Base-by-base conservation (phyloP, 2,888 invertebrate species). In the Hartigia nigra region DNA sequence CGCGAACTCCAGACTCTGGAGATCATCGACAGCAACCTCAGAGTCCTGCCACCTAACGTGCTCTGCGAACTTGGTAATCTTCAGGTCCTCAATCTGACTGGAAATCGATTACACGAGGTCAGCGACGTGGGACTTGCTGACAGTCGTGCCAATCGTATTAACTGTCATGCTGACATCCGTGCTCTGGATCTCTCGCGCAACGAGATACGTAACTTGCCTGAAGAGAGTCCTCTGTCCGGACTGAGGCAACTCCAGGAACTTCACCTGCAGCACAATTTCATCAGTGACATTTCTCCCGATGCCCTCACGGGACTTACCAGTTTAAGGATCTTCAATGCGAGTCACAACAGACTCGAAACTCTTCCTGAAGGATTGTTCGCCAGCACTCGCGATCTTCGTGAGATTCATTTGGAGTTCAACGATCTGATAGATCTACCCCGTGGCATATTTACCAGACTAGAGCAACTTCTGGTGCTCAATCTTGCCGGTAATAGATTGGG, bases 391-490 rank as follows among this genome's bases (percentile, higher is more conserved):
- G 97, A 97, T 89, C 92, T 97, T 78, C 94, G 96, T 81, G 97
- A 97, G 92, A 94, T 97, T 82, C 96, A 97, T 89, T 92, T 97
- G 83, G 96, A 97, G 88, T 95, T 96, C 92, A 98, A 98, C 91
- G 95, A 96, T 81, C 92, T 98, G 80, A 95, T 95, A 88, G 96
- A 96, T 88, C 92, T 98, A 81, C 96, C 97, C 76, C 95, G 95
- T 86, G 96, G 96, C 55, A 93, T 97, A 80, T 96, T 98, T 92
- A 96, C 96, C 85, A 95, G 96, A 1, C 93, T 98, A 80, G 96
- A 97, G 88, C 96, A 97, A 90, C 93, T 98, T 86, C 93, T 97
- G 84, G 96, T 97, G 76, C 93, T 98, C 82, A 97, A 98, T 91
- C 92, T 98, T 86, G 96, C 96, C 70, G 95, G 95, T 86, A 98